Evolutionary conservation across 2,797 vertebrate genomes (phyloP), one percentile per base, ranked within the genome.

Genomic region (Arrhamphus sclerolepis): DNA sequence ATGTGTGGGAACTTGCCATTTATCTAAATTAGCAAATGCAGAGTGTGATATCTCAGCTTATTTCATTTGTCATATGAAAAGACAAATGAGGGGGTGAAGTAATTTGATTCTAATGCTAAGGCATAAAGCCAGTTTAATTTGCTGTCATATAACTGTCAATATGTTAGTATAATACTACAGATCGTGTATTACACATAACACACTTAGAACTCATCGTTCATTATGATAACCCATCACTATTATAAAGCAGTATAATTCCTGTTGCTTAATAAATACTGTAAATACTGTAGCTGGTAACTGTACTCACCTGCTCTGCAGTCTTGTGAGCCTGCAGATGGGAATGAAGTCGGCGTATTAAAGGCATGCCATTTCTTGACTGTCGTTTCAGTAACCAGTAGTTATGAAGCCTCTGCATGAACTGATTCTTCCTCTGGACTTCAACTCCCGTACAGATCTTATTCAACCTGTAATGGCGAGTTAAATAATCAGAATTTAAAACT

Each of bases 361-460:
- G 98, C 66, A 97, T 94, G 24, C 98, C 98, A 0, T 99, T 98
- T 78, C 96, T 92, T 0, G 97, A 96, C 90, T 98, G 98, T 26
- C 98, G 93, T 79, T 99, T 99, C 73, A 99, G 89, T 67, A 98
- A 88, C 98, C 98, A 99, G 87, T 98, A 99, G 88, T 91, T 99
- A 87, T 99, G 97, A 66, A 99, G 95, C 85, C 96, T 91, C 89
- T 97, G 96, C 95, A 99, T 97, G 89, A 99, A 99, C 82, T 98
- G 96, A 85, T 93, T 98, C 89, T 99, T 99, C 88, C 94, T 95
- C 87, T 98, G 97, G 78, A 99, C 91, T 62, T 94, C 93, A 11
- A 98, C 93, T 66, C 96, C 96, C 38, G 94, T 98, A 92, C 96
- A 97, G 88, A 99, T 96, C 89, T 97, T 98, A 91, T 95, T 98